phyloP scores from a whole-genome alignment of 2,888 invertebrate genomes.

The Kuschelorhynchus macadamiae region DNA sequence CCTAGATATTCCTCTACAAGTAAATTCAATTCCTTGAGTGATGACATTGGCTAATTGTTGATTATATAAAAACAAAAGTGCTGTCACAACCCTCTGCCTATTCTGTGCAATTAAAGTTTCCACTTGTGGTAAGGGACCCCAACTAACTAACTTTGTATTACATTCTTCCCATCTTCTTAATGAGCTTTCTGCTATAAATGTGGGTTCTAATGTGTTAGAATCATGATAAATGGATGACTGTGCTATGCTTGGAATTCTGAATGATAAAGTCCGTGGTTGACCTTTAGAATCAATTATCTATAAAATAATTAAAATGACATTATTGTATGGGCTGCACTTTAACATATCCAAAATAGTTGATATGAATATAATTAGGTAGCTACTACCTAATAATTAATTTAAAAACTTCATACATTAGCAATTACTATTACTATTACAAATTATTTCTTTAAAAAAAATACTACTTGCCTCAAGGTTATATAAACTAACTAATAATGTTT shows the following conservation, averaged over 20 bases:
- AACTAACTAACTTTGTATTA: conserved; percentile 88
- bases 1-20: conserved; percentile 87
- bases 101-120: conserved; percentile 94
- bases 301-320: conserved; percentile 19
- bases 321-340: no score
- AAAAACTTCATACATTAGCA: background rate
- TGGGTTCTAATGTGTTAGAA: conserved; percentile 81
- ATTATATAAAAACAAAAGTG: conserved; percentile 90
- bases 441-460: conserved; percentile 5
- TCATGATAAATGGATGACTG: conserved; percentile 96
- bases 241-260: conserved; percentile 91
- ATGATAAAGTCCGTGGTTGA: conserved; percentile 86
- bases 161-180: conserved; percentile 90
- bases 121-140: conserved; percentile 92
- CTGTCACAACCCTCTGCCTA: conserved; percentile 89
- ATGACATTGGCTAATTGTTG: conserved; percentile 85
- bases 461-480: conserved; percentile 85
- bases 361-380: no score
- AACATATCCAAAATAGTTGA: no score
- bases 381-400: conserved; percentile 5
- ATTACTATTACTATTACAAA: no score
- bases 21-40: conserved; percentile 83
- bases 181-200: conserved; percentile 87
- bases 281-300: conserved; percentile 84
- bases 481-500: conserved; percentile 81